These are phyloP conservation scores for Pagrus major DNA, from an alignment of 2,113 vertebrate genomes.

Conservation along the genomic window DNA sequence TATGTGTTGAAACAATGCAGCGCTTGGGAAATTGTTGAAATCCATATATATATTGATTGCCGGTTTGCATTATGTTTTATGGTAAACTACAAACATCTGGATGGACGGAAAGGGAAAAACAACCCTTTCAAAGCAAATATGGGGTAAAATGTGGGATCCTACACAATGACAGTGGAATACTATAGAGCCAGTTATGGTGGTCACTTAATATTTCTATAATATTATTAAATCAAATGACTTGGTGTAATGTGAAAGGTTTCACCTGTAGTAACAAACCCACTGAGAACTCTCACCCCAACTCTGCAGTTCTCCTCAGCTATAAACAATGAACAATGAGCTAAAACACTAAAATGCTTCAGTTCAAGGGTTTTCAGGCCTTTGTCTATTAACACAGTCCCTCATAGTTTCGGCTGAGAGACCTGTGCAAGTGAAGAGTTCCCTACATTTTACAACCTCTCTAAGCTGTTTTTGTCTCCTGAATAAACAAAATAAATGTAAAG, in stretches of 20 bases:
- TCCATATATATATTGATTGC: background rate
- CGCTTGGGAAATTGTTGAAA: background rate
- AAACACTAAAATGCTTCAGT: too few species aligned
- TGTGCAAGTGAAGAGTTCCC: too few species aligned
- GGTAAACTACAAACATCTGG: background rate
- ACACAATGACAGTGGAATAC: background rate
- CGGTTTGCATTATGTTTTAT: background rate
- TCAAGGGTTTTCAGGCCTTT: too few species aligned
- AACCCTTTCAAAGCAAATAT: background rate
- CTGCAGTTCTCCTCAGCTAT: too few species aligned
- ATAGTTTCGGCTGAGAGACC: too few species aligned
- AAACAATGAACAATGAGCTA: too few species aligned
- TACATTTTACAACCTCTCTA: too few species aligned
- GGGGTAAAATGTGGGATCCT: background rate
- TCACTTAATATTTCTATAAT: background rate
- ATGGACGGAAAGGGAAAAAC: background rate
- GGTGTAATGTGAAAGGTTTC: background rate
- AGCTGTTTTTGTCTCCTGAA: too few species aligned
- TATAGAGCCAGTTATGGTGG: too few species aligned
- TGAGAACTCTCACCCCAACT: background rate
- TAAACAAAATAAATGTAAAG: too few species aligned
- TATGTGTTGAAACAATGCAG: constrained; percentile 40
- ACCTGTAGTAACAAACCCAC: background rate
- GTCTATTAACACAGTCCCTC: too few species aligned
- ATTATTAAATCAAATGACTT: background rate